Conservation (phyloP, 2,113 vertebrate genomes). For the Laticauda colubrina region DNA sequence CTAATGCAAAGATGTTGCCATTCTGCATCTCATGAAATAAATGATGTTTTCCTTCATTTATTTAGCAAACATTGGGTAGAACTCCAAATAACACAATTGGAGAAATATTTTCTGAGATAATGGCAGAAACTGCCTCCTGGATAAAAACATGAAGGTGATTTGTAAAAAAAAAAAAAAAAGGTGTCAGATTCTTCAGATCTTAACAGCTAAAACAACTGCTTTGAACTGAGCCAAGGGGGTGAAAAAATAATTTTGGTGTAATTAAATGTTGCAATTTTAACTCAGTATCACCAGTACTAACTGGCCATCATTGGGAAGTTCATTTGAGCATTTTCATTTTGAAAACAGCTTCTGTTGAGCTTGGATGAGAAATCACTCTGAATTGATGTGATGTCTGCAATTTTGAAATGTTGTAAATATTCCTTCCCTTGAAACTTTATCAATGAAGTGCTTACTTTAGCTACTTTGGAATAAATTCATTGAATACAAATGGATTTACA, state of each 20-base stretch:
- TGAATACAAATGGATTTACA: background rate
- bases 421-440: conserved; percentile 3
- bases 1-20: background rate
- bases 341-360: background rate
- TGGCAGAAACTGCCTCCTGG: background rate
- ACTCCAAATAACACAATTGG: too few relatives aligned
- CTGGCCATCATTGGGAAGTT: background rate
- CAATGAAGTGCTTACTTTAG: background rate
- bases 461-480: background rate
- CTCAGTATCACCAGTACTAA: background rate
- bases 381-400: background rate
- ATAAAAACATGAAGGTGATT: background rate
- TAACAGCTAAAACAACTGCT: background rate
- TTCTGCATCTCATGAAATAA: too few relatives aligned
- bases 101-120: background rate
- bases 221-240: background rate
- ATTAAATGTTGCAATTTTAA: background rate
- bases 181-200: background rate
- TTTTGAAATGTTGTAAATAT: background rate
- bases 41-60: too few relatives aligned
- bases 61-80: too few relatives aligned
- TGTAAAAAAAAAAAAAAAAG: background rate
- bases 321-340: background rate
- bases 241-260: background rate
- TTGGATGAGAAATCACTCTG: background rate